Conservation (phyloP, 2,113 vertebrate genomes). For the Rallus limicola region DNA sequence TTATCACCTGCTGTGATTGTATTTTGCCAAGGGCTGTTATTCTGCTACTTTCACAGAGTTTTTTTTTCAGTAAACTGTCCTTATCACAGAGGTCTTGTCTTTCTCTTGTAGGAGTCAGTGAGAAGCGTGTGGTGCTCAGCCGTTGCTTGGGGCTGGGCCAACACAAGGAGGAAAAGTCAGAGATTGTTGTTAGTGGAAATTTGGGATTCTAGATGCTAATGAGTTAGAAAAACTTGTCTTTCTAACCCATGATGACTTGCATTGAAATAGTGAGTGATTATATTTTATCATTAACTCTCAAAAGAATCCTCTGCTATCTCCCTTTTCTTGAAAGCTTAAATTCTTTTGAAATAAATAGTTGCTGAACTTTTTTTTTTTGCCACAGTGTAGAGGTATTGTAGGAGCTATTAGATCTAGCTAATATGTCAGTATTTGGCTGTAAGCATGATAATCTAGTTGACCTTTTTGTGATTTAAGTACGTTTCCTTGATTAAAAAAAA, state of each 20-base stretch:
- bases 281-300: neutral
- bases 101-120: no score
- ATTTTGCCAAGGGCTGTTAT: no score
- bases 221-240: neutral
- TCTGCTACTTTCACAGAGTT: no score
- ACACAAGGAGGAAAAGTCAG: neutral
- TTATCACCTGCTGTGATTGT: no score
- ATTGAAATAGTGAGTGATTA: neutral
- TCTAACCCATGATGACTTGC: neutral
- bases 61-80: no score
- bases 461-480: neutral
- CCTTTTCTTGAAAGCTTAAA: neutral
- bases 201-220: neutral
- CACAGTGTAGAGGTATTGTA: neutral
- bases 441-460: neutral
- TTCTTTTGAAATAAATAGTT: neutral
- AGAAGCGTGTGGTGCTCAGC: no score
- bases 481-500: neutral
- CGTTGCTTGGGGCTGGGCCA: no score
- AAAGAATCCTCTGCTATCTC: neutral
- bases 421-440: neutral
- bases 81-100: no score
- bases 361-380: neutral
- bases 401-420: neutral
- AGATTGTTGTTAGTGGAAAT: neutral